phyloP scores from a whole-genome alignment of 2,113 vertebrate species.

The Hoplias malabaricus region DNA sequence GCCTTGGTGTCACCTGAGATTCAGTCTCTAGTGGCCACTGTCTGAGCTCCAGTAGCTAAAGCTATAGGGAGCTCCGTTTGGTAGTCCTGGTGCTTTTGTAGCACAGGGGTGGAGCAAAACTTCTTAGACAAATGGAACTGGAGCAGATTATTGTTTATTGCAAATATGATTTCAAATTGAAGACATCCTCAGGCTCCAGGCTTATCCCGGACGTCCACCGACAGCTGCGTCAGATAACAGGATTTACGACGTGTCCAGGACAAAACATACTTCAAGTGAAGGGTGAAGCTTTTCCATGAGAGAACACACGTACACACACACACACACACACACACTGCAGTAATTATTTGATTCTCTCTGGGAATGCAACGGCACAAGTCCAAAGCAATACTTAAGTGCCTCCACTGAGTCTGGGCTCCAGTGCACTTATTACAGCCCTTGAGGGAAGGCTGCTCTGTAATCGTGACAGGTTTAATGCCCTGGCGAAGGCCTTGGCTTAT shows the following conservation, averaged over 20 bases:
- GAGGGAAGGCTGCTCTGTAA: slow-evolving; percentile 51
- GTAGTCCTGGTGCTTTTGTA: neutral
- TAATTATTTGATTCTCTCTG: slow-evolving; percentile 52
- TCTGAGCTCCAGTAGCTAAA: neutral
- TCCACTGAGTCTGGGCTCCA: slow-evolving; percentile 58
- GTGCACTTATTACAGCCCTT: slow-evolving; percentile 56
- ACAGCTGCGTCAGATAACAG: slow-evolving; percentile 50
- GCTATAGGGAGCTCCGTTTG: neutral
- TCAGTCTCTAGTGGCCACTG: slow-evolving; percentile 62
- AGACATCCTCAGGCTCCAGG: neutral
- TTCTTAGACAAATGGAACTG: neutral
- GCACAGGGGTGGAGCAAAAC: neutral
- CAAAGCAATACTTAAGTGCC: slow-evolving; percentile 59
- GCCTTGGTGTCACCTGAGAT: slow-evolving; percentile 75
- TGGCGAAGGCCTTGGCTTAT: slow-evolving; percentile 43
- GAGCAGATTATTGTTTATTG: neutral
- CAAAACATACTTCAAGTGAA: slow-evolving; percentile 10
- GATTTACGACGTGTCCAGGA: slow-evolving; percentile 56
- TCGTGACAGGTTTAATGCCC: slow-evolving; percentile 55
- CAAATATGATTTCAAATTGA: slow-evolving; percentile 6
- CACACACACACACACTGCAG: slow-evolving; percentile 28
- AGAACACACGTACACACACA: slow-evolving; percentile 29
- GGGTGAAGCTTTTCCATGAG: slow-evolving; percentile 18
- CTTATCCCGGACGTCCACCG: neutral
- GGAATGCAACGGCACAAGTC: slow-evolving; percentile 54